Conservation (phyloP, 2,888 invertebrate genomes). For the Leptinotarsa rubiginosa region DNA sequence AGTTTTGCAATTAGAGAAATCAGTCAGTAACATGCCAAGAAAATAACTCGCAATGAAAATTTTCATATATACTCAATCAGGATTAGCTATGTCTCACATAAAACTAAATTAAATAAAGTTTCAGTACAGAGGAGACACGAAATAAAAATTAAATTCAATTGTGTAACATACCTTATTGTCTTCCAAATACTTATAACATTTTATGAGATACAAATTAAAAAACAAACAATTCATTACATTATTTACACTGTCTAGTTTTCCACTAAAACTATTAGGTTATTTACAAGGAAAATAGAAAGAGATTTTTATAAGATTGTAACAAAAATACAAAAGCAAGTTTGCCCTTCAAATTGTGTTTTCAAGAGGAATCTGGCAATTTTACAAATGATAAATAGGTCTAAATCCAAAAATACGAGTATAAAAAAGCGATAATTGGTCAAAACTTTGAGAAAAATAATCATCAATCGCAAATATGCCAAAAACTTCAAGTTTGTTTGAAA, state of each 20-base stretch:
- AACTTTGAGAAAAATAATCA: too few relatives aligned
- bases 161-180: conserved; percentile 53
- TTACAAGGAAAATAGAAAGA: conserved; percentile 33
- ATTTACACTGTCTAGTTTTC: conserved; percentile 48
- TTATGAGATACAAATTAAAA: conserved; percentile 43
- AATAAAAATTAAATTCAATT: conserved; percentile 33
- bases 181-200: conserved; percentile 56
- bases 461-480: too few relatives aligned
- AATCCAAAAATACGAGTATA: too few relatives aligned
- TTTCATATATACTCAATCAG: background rate
- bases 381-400: too few relatives aligned
- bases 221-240: conserved; percentile 47
- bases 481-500: background rate
- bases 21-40: background rate
- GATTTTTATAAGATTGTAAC: conserved; percentile 16
- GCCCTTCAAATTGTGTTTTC: background rate
- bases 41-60: background rate
- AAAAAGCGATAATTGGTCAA: too few relatives aligned
- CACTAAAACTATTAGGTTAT: conserved; percentile 39
- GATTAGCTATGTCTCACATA: background rate
- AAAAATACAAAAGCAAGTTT: background rate
- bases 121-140: conserved; percentile 23
- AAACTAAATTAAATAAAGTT: conserved; percentile 3
- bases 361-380: background rate
- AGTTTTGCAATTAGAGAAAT: background rate